phyloP scores from a whole-genome alignment of 2,113 vertebrate genomes.

The Platichthys stellatus region DNA sequence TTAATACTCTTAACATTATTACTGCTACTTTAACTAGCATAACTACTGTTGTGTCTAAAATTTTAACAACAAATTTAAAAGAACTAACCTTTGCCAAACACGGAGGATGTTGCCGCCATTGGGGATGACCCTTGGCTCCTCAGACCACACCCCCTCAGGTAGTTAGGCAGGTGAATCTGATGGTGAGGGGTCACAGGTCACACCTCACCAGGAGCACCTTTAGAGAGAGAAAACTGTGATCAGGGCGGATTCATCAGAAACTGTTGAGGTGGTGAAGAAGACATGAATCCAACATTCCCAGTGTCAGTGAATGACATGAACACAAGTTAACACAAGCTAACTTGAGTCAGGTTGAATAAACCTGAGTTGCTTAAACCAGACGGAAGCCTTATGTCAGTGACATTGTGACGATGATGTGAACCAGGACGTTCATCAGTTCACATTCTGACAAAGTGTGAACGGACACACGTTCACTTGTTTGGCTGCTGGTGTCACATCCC shows the following conservation, averaged over 20 bases:
- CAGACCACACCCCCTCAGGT: conserved; percentile 33
- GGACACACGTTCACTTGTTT: too few species aligned
- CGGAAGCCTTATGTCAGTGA: not conserved
- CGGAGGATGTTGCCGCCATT: conserved; percentile 60
- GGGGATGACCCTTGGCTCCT: conserved; percentile 11
- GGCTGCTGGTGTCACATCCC: too few species aligned
- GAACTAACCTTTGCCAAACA: conserved; percentile 50
- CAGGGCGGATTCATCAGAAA: too few species aligned
- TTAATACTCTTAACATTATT: too few species aligned
- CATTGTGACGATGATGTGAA: not conserved
- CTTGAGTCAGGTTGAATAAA: not conserved
- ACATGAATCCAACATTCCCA: not conserved
- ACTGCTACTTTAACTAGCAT: not conserved
- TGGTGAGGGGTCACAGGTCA: conserved; percentile 65
- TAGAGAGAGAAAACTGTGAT: conserved; percentile 16
- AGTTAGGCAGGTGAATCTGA: conserved; percentile 21
- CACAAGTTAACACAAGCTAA: not conserved
- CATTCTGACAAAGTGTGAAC: too few species aligned
- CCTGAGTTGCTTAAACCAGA: not conserved
- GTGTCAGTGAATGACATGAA: not conserved
- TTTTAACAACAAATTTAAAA: not conserved
- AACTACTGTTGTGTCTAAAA: not conserved
- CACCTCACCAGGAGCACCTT: conserved; percentile 33
- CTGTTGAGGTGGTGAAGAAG: too few species aligned
- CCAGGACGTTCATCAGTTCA: not conserved